Conservation (phyloP, 1,140 invertebrate genomes). For the Dinothrombium tinctorium region DNA sequence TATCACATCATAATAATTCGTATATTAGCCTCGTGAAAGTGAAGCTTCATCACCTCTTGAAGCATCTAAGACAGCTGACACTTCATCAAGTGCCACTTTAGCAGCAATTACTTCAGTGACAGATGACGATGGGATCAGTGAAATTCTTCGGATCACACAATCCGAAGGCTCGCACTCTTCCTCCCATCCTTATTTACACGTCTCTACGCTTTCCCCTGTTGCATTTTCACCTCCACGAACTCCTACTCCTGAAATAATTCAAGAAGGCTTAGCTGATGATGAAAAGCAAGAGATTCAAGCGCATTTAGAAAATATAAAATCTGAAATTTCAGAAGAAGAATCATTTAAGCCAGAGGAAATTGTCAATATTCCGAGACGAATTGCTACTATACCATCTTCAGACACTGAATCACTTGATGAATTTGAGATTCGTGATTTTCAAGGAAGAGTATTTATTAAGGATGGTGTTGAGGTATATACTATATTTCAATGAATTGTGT, state of each 20-base stretch:
- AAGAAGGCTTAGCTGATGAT: slow-evolving; percentile 19
- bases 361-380: not conserved
- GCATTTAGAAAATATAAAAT: slow-evolving; percentile 10
- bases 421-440: slow-evolving; percentile 40
- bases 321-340: not conserved
- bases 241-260: slow-evolving; percentile 22
- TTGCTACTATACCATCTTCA: not conserved
- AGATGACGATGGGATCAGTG: slow-evolving; percentile 5
- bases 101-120: slow-evolving; percentile 7
- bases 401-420: slow-evolving; percentile 27
- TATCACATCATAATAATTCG: not conserved
- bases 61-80: not conserved
- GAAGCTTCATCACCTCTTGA: not conserved
- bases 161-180: not conserved
- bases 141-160: not conserved
- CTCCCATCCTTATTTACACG: not conserved
- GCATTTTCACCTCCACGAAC: slow-evolving; percentile 18
- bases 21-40: not conserved
- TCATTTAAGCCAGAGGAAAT: not conserved
- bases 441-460: slow-evolving; percentile 48
- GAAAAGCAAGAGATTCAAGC: slow-evolving; percentile 17
- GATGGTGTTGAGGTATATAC: slow-evolving; percentile 42
- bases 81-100: slow-evolving; percentile 1
- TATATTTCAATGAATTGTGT: not conserved
- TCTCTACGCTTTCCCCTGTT: slow-evolving; percentile 14